A percentile compares a stretch with the other conserved stretches of the same genome.
These are phyloP conservation scores for Phthorimaea operculella DNA, from an alignment of 1,140 invertebrate species.

Conservation along the genomic window DNA sequence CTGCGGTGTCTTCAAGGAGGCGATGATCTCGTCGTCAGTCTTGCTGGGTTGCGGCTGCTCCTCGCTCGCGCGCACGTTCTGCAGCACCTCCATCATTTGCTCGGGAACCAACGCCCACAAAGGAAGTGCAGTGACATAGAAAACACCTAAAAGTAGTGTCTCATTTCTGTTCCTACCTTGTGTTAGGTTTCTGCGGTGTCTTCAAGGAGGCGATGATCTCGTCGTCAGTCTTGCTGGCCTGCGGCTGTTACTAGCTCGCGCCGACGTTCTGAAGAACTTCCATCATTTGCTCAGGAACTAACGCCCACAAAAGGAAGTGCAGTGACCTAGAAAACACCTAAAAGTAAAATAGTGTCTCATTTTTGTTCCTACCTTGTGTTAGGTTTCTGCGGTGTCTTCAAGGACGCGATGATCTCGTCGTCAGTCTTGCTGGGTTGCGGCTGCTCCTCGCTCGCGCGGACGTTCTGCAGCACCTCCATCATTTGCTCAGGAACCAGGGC, in stretches of 20 bases:
- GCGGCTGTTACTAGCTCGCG: slow-evolving; percentile 16
- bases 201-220: slow-evolving; percentile 60
- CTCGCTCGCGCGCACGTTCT: slow-evolving; percentile 55
- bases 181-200: slow-evolving; percentile 59
- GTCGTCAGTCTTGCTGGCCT: slow-evolving; percentile 25
- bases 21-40: slow-evolving; percentile 47
- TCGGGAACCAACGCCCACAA: slow-evolving; percentile 75
- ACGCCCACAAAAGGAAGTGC: too few species aligned
- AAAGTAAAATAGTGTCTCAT: too few species aligned
- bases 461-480: slow-evolving; percentile 72
- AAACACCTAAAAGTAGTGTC: too few species aligned
- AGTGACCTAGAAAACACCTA: too few species aligned
- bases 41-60: slow-evolving; percentile 18
- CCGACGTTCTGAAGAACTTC: slow-evolving; percentile 70
- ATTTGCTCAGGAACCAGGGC: slow-evolving; percentile 70
- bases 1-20: slow-evolving; percentile 63
- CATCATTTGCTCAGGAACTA: slow-evolving; percentile 72
- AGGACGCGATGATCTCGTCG: slow-evolving; percentile 49
- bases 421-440: slow-evolving; percentile 21
- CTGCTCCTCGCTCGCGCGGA: slow-evolving; percentile 24
- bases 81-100: slow-evolving; percentile 71
- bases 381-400: slow-evolving; percentile 64
- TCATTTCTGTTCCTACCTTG: too few species aligned
- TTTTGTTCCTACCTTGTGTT: slow-evolving; percentile 66
- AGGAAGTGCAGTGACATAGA: too few species aligned